Conservation (phyloP, 1,140 invertebrate genomes). For the Battus philenor region DNA sequence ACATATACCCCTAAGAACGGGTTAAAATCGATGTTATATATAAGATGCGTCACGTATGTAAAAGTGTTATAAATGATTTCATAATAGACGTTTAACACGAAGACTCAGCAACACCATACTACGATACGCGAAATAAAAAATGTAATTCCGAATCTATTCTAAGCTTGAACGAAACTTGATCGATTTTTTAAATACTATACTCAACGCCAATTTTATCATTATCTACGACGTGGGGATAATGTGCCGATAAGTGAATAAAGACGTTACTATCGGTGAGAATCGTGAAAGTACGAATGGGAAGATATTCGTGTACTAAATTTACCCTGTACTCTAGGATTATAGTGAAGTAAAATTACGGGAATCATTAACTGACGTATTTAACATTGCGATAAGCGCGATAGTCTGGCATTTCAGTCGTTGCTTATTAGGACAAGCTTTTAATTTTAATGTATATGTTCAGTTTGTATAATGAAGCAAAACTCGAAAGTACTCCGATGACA, state of each 20-base stretch:
- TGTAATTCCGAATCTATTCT: constrained; percentile 51
- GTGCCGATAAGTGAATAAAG: constrained; percentile 67
- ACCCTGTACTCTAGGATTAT: constrained; percentile 74
- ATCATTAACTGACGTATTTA: constrained; percentile 20
- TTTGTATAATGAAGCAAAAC: constrained; percentile 47
- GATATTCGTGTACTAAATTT: constrained; percentile 69
- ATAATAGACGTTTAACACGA: constrained; percentile 39
- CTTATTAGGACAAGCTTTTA: constrained; percentile 56
- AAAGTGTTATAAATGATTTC: constrained; percentile 32
- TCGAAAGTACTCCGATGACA: constrained; percentile 36
- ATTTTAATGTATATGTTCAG: constrained; percentile 35
- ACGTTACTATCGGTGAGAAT: constrained; percentile 62
- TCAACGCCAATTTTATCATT: constrained; percentile 64
- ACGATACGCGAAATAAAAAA: constrained; percentile 38
- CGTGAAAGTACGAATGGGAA: constrained; percentile 66
- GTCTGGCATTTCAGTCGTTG: constrained; percentile 57
- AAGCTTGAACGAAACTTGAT: constrained; percentile 51
- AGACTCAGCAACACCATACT: constrained; percentile 27
- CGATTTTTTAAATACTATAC: constrained; percentile 50
- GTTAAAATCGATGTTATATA: constrained; percentile 50
- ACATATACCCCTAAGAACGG: constrained; percentile 66
- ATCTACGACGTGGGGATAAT: constrained; percentile 59
- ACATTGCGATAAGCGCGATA: constrained; percentile 27
- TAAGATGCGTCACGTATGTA: constrained; percentile 26
- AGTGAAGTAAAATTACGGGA: constrained; percentile 51